A percentile compares a stretch with the other conserved stretches of the same genome.
These are phyloP conservation scores for Pagrus major DNA, from an alignment of 2,113 vertebrate genomes.

Conservation along the genomic window DNA sequence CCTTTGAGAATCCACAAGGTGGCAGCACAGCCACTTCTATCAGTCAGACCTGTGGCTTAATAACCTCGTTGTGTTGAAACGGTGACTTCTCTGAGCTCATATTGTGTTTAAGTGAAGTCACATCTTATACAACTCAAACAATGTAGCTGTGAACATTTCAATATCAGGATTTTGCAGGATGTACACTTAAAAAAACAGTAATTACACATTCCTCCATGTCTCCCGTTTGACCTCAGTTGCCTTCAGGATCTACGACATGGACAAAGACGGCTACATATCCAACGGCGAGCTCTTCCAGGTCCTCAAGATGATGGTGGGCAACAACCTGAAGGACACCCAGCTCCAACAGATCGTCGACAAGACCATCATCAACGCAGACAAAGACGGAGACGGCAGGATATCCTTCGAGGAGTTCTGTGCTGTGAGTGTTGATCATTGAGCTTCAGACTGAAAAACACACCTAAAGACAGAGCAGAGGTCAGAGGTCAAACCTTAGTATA, in stretches of 20 bases:
- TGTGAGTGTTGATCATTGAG: slow-evolving; percentile 84
- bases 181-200: too few species aligned
- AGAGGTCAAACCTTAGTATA: too few species aligned
- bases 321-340: slow-evolving; percentile 97
- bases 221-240: slow-evolving; percentile 83
- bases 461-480: too few species aligned
- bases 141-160: neutral
- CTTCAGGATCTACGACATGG: slow-evolving; percentile 97
- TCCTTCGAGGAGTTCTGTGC: slow-evolving; percentile 97
- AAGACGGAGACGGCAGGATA: slow-evolving; percentile 96
- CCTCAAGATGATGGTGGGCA: slow-evolving; percentile 98
- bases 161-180: too few species aligned
- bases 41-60: neutral
- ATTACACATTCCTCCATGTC: neutral
- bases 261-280: slow-evolving; percentile 97
- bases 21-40: neutral
- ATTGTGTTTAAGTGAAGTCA: too few species aligned
- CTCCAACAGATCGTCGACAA: slow-evolving; percentile 98
- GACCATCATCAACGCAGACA: slow-evolving; percentile 98
- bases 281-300: slow-evolving; percentile 97
- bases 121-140: neutral
- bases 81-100: too few species aligned
- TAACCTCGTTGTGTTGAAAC: too few species aligned
- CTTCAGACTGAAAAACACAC: too few species aligned
- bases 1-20: neutral